Percentiles rank a stretch among this genome's conserved stretches.
Evolutionary conservation across 2,113 vertebrate species (phyloP).

Genomic region (Chionomys nivalis): DNA sequence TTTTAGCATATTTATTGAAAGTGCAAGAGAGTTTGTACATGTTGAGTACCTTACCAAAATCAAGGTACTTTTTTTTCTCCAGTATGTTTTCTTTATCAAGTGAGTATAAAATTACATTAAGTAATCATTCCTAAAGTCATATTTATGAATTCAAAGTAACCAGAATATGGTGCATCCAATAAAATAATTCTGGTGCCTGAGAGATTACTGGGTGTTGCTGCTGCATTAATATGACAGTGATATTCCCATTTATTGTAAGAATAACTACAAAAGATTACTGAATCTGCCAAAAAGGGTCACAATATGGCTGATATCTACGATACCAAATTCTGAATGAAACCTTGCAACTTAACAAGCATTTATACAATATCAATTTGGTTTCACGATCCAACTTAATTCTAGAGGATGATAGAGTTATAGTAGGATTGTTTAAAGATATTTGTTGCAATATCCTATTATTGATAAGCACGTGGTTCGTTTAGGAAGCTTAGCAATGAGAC

Average conservation of each 20-base stretch:
- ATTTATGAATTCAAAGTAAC: background rate
- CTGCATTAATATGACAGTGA: background rate
- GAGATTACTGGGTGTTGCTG: background rate
- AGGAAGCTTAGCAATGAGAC: background rate
- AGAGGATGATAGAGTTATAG: background rate
- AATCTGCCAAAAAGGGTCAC: background rate
- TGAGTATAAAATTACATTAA: constrained; percentile 1
- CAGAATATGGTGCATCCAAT: background rate
- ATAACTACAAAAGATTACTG: background rate
- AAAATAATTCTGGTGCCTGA: background rate
- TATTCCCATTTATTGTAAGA: background rate
- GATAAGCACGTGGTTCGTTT: background rate
- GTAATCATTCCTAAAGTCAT: background rate
- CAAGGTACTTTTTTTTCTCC: background rate
- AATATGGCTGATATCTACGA: background rate
- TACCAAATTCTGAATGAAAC: background rate
- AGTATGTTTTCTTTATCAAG: constrained; percentile 37
- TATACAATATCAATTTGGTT: background rate
- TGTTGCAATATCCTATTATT: background rate
- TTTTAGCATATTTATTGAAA: constrained; percentile 44
- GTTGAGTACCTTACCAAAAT: background rate
- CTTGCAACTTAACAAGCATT: background rate
- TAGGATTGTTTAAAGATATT: background rate
- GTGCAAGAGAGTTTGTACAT: background rate
- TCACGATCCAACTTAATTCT: background rate